phyloP scores from a whole-genome alignment of 2,113 vertebrate species.

The Coracopsis vasa region DNA sequence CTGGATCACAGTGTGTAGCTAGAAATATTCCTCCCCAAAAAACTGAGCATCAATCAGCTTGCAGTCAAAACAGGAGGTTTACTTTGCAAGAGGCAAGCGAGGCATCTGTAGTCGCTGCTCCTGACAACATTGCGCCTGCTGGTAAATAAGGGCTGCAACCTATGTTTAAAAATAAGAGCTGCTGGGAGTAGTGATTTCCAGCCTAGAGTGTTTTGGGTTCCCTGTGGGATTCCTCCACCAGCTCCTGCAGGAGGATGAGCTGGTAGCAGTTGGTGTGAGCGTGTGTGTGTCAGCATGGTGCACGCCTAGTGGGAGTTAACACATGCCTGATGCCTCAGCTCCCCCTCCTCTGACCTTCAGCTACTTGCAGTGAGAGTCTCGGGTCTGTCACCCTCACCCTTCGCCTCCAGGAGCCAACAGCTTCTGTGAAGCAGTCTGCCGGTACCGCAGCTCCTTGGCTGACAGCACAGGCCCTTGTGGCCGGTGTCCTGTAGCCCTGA shows the following conservation, averaged over 20 bases:
- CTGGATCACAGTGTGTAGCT: not conserved
- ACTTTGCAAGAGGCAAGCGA: not conserved
- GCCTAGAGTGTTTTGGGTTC: not conserved
- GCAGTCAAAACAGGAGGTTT: conserved; percentile 38
- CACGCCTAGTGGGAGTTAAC: not conserved
- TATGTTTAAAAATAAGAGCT: conserved; percentile 35
- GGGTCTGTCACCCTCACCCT: not conserved
- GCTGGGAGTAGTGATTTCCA: conserved; percentile 29
- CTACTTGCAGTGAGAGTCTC: not conserved
- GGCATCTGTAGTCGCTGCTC: not conserved
- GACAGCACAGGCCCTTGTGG: not conserved
- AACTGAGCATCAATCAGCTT: not conserved
- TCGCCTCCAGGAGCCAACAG: not conserved
- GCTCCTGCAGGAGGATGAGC: not conserved
- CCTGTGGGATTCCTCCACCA: not conserved
- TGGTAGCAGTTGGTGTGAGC: not conserved
- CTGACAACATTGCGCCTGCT: not conserved
- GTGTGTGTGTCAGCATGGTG: not conserved
- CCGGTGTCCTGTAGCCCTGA: not conserved
- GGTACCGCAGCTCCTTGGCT: not conserved
- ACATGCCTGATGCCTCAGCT: not conserved
- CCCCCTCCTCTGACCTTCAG: not conserved
- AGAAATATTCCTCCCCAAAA: conserved; percentile 28
- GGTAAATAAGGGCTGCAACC: conserved; percentile 42
- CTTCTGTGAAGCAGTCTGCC: not conserved